These are phyloP conservation scores for Deroplatys truncata DNA, from an alignment of 2,888 invertebrate species.

Conservation along the genomic window DNA sequence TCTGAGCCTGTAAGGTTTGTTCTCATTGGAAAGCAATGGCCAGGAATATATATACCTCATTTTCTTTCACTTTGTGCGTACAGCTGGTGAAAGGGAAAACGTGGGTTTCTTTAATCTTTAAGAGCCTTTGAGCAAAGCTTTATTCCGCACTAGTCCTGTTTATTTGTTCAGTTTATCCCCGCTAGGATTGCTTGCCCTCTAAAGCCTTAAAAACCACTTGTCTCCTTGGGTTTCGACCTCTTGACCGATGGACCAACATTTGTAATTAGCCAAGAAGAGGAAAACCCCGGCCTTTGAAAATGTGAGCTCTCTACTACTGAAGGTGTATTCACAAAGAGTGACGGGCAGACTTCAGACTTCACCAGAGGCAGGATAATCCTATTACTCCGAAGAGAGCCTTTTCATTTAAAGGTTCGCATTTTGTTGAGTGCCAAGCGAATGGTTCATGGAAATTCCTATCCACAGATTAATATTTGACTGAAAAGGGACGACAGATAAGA, in stretches of 20 bases:
- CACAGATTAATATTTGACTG: neutral
- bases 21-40: neutral
- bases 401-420: neutral
- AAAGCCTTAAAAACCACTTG: neutral
- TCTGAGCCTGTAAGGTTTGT: neutral
- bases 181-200: neutral
- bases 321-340: neutral
- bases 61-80: neutral
- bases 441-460: neutral
- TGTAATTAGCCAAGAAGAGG: neutral
- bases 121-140: neutral
- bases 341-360: neutral
- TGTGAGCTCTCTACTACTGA: neutral
- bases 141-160: neutral
- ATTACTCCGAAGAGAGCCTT: neutral
- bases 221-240: neutral
- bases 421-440: neutral
- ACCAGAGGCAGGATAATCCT: neutral
- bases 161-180: neutral
- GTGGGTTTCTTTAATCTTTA: neutral
- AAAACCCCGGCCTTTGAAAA: neutral
- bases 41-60: neutral
- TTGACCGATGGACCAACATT: neutral
- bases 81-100: neutral
- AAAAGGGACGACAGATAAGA: neutral